Base-by-base conservation (phyloP, 2,888 invertebrate species). In the Cecidostiba fungosa region DNA sequence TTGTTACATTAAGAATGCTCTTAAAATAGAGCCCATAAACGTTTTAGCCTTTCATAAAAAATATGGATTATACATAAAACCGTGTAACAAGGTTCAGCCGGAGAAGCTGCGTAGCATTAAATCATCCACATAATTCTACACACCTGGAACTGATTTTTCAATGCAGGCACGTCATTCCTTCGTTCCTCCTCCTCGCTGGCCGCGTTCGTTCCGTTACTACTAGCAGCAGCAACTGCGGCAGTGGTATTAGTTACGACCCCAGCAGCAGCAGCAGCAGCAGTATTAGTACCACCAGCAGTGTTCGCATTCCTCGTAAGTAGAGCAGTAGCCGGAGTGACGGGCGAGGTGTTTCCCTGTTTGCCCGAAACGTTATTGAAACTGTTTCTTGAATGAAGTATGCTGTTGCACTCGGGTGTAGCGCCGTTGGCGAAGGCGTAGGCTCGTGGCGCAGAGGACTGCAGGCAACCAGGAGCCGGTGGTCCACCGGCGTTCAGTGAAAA, bases 301-400 rank as follows among this genome's bases (percentile, higher is more conserved):
- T n/a, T 59, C n/a, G 23, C n/a, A 59, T 59, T 59, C 23, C 23
- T 23, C 32, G 54, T 26, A 19, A 10, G 59, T 23, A 14, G 26
- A 16, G 16, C 19, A 43, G 19, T 5, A 47, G 73, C 36, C 23
- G 62, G 19, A 32, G n/a, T 39, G 19, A 32, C 39, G 3, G 19
- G 70, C 0, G 32, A n/a, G n/a, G 10, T 8, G 70, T 36, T 39
- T n/a, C 19, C n/a, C 16, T 32, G n/a, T 32, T n/a, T 70, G 66
- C 66, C 29, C 66, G 66, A 14, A 0, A 16, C 66, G 66, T 29
- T 39, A 50, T 76, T 88, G 82, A 74, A 82, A 72, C n/a, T 66
- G 50, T 86, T 86, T 69, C 91, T 92, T 69, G 90, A 89, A 85
- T 92, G 89, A n/a, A 91, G 86, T 85, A 90, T 89, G 82, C 87